phyloP scores from a whole-genome alignment of 2,888 invertebrate genomes.

The Morpho achilles region DNA sequence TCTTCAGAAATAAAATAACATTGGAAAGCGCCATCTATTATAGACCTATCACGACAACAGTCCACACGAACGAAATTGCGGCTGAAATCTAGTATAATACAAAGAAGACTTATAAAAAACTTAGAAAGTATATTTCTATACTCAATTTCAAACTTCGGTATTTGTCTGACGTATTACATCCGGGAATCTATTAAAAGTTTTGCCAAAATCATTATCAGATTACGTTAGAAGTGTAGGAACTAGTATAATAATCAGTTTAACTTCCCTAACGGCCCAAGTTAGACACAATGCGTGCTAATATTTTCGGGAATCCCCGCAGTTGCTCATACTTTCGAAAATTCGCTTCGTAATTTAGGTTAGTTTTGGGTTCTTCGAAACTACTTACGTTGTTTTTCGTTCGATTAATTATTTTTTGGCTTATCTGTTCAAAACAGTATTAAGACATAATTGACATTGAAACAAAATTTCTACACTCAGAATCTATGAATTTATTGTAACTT shows the following conservation, averaged over 20 bases:
- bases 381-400: no score
- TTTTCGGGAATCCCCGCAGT: slow-evolving; percentile 22
- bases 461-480: no score
- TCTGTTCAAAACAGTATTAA: no score
- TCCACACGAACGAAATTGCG: no score
- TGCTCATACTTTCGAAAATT: slow-evolving; percentile 16
- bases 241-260: slow-evolving; percentile 32
- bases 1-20: no score
- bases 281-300: slow-evolving; percentile 25
- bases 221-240: slow-evolving; percentile 31
- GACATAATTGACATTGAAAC: no score
- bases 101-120: no score
- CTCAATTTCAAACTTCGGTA: slow-evolving; percentile 16
- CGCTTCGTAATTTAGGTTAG: neutral
- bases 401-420: no score
- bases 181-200: slow-evolving; percentile 47
- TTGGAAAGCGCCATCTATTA: no score
- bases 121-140: slow-evolving; percentile 7
- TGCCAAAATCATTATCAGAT: slow-evolving; percentile 42
- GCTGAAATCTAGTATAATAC: no score
- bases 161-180: slow-evolving; percentile 18
- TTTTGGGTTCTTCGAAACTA: neutral
- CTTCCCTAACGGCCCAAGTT: slow-evolving; percentile 31
- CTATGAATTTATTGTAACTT: no score
- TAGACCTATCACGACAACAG: no score